Evolutionary conservation across 2,113 vertebrate genomes (phyloP), one percentile per base, ranked within the genome.

Genomic region (Osmerus eperlanus): DNA sequence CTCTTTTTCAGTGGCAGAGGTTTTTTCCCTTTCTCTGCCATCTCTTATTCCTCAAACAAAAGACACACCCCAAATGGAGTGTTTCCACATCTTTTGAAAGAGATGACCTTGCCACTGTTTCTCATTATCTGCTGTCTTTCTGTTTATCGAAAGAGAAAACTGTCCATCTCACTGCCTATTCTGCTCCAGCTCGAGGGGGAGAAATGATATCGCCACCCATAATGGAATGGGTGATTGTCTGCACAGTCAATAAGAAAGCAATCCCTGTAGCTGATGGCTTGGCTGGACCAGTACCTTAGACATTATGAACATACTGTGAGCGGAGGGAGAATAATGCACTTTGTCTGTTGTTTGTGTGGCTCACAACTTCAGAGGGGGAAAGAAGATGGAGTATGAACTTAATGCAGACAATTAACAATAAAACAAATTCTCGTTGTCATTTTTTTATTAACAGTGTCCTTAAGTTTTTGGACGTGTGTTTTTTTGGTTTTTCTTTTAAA

Each of bases 211-310:
- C 67, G 55, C 55, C 71, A 53, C 18, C 47, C 19, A 65, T 78
- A 78, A 78, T 71, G 77, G 77, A 74, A 71, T 68, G 62, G 19
- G 54, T 74, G 77, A 78, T 78, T 74, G 71, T 73, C 55, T 63
- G 63, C 41, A 60, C 77, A 74, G 68, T 74, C 72, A 66, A 67
- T 64, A 69, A 72, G 77, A 78, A 74, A 78, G 77, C 72, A 78
- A 78, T 74, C 71, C 41, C 72, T 55, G 67, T 25, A 12, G 36
- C 62, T 61, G 71, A 74, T 74, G 72, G 73, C 67, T 51, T 60
- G 66, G 51, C 53, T 65, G 59, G 59, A 28, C 29, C 59, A 29
- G 18, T 23, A 28, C 70, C 51, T 19, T 47, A 23, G 60, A 51
- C 67, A 47, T 78, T 61, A 78, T 74, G 69, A 78, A 78, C 71